A percentile compares a stretch with the other conserved stretches of the same genome.
phyloP scores from a whole-genome alignment of 2,888 invertebrate genomes.

The Chloroclysta siterata region DNA sequence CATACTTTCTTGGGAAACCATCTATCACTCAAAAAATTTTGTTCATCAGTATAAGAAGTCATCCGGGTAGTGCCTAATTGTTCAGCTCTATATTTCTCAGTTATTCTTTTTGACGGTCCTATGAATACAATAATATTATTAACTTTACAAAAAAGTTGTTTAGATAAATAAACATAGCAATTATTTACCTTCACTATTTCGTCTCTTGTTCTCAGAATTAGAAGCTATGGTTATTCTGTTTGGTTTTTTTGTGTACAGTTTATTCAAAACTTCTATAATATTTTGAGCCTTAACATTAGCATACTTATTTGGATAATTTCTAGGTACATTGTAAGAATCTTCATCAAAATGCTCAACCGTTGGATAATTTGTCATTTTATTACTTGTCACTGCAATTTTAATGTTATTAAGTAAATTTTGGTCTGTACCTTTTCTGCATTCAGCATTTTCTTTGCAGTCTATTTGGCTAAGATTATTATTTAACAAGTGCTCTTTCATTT shows the following conservation, averaged over 20 bases:
- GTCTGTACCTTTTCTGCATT: neutral
- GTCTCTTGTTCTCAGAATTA: neutral
- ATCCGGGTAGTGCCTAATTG: neutral
- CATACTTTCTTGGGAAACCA: neutral
- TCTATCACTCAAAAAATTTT: neutral
- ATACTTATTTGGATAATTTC: constrained; percentile 5
- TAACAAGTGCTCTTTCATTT: constrained; percentile 28
- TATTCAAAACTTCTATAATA: constrained; percentile 15
- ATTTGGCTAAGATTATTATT: neutral
- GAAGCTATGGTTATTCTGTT: neutral
- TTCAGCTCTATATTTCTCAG: neutral
- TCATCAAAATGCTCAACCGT: constrained; percentile 3
- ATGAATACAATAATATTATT: neutral
- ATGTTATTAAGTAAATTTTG: neutral
- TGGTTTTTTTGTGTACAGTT: constrained; percentile 4
- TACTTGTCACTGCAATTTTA: neutral
- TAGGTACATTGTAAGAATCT: neutral
- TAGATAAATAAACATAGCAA: neutral
- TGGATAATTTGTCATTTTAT: constrained; percentile 2
- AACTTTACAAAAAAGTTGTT: neutral
- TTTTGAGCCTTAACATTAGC: constrained; percentile 13
- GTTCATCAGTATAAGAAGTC: neutral
- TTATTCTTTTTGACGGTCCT: neutral
- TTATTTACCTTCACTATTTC: constrained; percentile 8
- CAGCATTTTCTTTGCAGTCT: neutral